These are phyloP conservation scores for Sinonovacula constricta DNA, from an alignment of 1,140 invertebrate genomes.

Conservation along the genomic window DNA sequence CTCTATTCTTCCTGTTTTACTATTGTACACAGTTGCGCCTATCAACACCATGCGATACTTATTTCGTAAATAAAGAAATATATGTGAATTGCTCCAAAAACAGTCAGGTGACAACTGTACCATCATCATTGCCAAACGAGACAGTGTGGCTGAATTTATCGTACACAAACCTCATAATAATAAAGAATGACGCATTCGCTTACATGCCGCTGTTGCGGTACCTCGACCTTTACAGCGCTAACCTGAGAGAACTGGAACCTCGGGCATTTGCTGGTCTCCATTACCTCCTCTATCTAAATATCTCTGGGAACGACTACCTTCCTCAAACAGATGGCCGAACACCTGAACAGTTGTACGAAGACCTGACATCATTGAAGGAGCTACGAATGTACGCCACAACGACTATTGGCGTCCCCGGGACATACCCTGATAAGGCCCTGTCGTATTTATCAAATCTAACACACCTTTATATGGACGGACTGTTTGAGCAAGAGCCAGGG, in stretches of 20 bases:
- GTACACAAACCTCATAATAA: neutral
- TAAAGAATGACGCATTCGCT: neutral
- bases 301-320: conserved; percentile 17
- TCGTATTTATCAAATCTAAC: neutral
- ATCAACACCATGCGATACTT: no score
- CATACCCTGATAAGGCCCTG: conserved; percentile 19
- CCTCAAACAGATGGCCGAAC: conserved; percentile 7
- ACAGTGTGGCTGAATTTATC: neutral
- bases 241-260: neutral
- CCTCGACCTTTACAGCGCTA: neutral
- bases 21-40: no score
- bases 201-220: neutral
- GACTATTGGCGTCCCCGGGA: neutral
- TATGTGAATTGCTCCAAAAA: no score
- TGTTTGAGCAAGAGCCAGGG: conserved; percentile 5
- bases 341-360: neutral
- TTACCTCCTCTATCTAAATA: conserved; percentile 12
- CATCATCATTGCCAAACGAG: neutral
- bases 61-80: no score
- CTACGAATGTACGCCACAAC: conserved; percentile 36
- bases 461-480: conserved; percentile 35
- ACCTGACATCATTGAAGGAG: neutral
- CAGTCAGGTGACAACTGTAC: no score
- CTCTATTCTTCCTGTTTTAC: no score
- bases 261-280: conserved; percentile 10